Base-by-base conservation (phyloP, 2,113 vertebrate species). In the Tetrao urogallus region DNA sequence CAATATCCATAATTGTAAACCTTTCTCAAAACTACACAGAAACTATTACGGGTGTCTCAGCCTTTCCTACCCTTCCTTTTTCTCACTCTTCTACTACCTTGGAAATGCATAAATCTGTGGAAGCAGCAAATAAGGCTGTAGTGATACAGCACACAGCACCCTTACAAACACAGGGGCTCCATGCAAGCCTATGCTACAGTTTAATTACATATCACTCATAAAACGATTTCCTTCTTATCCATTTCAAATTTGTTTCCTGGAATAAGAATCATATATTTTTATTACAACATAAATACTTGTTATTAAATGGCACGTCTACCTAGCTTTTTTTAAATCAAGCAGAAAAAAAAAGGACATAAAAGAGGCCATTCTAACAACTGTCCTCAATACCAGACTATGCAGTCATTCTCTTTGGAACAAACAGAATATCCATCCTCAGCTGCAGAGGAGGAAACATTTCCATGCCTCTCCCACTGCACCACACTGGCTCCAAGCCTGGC, bases 191-290 rank as follows among this genome's bases (percentile, higher is more conserved):
- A 14, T 1, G 6, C 24, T n/a, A 69, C 30, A 63, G 20, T 25
- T 12, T 45, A 89, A 82, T 36, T 36, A 66, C 16, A 3, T 25
- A 77, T 86, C 91, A 86, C 24, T 80, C 56, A 94, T 42, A 64
- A 82, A 89, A 77, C 6, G 63, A 34, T 38, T 91, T 95, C 85
- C 30, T 83, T 70, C 47, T 42, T 74, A 50, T 24, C 6, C 21
- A 74, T 88, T 90, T 86, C 22, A 11, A 83, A 71, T 74, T 92
- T 74, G 34, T 78, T 71, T 88, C 56, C 90, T 78, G 74, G 84
- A 82, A 76, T 74, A 88, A 58, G 17, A 76, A 56, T 64, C 50
- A 77, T 93, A 45, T 9, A 58, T 88, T 94, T 92, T 91, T 91
- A 81, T 50, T 88, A 60, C 42, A 71, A 60, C 32, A 32, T 64